Base-by-base conservation (phyloP, 2,888 invertebrate species). In the Synergus gifuensis region DNA sequence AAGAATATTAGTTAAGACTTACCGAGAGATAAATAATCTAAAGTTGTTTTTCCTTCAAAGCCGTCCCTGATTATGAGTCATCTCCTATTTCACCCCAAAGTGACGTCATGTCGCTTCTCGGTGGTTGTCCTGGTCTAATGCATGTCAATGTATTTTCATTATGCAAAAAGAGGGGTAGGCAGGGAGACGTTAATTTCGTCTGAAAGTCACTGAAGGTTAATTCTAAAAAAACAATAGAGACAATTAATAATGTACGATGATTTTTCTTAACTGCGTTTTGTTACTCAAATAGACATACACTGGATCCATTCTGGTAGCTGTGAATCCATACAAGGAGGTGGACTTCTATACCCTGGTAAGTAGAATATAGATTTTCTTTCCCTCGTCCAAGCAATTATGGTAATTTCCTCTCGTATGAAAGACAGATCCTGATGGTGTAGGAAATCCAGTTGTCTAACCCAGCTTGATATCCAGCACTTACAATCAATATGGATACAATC, bases 301-400 rank as follows among this genome's bases (percentile, higher is more conserved):
- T 79, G 98, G 98, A 87, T 97, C 97, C 82, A 98, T 98, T 93
- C 94, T 98, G 90, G 96, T 98, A 88, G 98, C 98, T 88, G 98
- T 98, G 87, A 98, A 98, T 93, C 98, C 98, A 4, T 98, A 98
- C 94, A 98, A 98, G 93, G 96, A 96, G 91, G 94, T 98, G 89
- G 96, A 96, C 93, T 96, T 96, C 92, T 98, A 98, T 93, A 96
- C 96, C 86, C 95, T 95, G 94, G 98, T 97, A 93, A 96, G 96
- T 95, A 82, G 46, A 69, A 28, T 63, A 69, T 67, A 63, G 28
- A 73, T 16, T 54, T 66, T 42, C 77, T 63, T 73, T 78, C 54
- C 73, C 54, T 73, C 54, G 36, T 36, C 22, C n/a, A 54, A 73
- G n/a, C 54, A 73, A 54, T 73, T 73, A 73, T 54, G 54, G 8